Evolutionary conservation across 2,797 vertebrate genomes (phyloP).

Genomic region (Manis crassicaudata): DNA sequence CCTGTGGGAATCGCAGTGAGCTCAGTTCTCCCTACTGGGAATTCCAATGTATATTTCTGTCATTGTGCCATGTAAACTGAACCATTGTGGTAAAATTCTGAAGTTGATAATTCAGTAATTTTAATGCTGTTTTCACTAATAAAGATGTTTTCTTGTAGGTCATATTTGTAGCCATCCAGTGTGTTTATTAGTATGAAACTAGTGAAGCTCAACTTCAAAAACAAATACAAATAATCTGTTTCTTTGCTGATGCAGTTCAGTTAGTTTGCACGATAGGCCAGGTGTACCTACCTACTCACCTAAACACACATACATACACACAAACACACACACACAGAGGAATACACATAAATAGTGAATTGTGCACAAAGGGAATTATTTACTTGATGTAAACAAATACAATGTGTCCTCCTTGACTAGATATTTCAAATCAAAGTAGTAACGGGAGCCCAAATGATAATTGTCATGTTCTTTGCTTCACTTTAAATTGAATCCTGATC

Average conservation of each 20-base stretch:
- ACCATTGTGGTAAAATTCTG: slow-evolving; percentile 65
- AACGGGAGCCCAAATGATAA: neutral
- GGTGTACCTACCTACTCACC: neutral
- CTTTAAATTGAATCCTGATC: neutral
- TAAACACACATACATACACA: neutral
- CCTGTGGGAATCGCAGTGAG: slow-evolving; percentile 48
- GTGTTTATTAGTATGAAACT: slow-evolving; percentile 71
- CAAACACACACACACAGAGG: neutral
- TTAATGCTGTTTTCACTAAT: slow-evolving; percentile 80
- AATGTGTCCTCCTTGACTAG: neutral
- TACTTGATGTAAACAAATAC: neutral
- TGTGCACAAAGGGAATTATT: neutral
- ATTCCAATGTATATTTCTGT: slow-evolving; percentile 65
- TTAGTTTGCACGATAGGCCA: neutral
- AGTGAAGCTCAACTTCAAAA: slow-evolving; percentile 15
- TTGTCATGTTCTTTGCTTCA: neutral
- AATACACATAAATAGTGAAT: neutral
- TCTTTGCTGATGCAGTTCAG: neutral
- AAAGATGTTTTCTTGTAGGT: slow-evolving; percentile 77
- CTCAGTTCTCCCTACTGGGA: slow-evolving; percentile 49
- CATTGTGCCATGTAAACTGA: slow-evolving; percentile 69
- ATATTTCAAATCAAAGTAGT: neutral
- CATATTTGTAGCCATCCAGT: slow-evolving; percentile 66
- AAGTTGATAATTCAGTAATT: slow-evolving; percentile 66
- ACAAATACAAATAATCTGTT: neutral